Evolutionary conservation across 2,113 vertebrate species (phyloP).

Genomic region (Taurulus bubalis): DNA sequence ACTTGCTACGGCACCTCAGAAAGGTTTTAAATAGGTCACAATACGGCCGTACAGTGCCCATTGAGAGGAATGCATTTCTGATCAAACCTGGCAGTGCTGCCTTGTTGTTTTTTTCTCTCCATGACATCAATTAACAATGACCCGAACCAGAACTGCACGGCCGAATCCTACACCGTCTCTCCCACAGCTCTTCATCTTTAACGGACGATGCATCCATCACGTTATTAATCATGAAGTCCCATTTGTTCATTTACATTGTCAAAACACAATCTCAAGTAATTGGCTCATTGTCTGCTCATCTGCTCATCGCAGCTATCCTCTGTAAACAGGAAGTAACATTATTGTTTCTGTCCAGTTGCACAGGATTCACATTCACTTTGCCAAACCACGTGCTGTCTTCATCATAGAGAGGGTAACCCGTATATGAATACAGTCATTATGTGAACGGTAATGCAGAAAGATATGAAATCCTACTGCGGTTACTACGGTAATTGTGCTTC

Average conservation of each 20-base stretch:
- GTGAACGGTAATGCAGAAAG: not conserved
- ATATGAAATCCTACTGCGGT: conserved; percentile 37
- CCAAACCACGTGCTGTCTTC: conserved; percentile 33
- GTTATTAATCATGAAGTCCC: conserved; percentile 52
- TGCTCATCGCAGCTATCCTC: conserved; percentile 26
- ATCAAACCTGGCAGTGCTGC: conserved; percentile 11
- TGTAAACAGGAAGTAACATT: conserved; percentile 36
- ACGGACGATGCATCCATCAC: conserved; percentile 40
- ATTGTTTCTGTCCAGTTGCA: conserved; percentile 36
- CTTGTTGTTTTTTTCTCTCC: conserved; percentile 14
- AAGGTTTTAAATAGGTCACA: conserved; percentile 57
- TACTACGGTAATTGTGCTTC: conserved; percentile 41
- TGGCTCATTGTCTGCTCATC: conserved; percentile 51
- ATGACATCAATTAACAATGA: conserved; percentile 53
- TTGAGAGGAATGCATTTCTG: conserved; percentile 21
- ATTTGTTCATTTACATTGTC: conserved; percentile 66
- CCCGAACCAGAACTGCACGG: conserved; percentile 31
- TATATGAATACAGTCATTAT: conserved; percentile 14
- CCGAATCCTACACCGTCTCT: conserved; percentile 23
- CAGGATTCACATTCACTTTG: conserved; percentile 57
- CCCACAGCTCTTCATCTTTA: conserved; percentile 52
- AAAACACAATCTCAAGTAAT: conserved; percentile 41
- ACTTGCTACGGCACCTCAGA: conserved; percentile 19
- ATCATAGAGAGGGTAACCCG: not conserved
- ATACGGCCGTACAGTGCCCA: not conserved